Base-by-base conservation (phyloP, 2,888 invertebrate species). In the Ctena decussata region DNA sequence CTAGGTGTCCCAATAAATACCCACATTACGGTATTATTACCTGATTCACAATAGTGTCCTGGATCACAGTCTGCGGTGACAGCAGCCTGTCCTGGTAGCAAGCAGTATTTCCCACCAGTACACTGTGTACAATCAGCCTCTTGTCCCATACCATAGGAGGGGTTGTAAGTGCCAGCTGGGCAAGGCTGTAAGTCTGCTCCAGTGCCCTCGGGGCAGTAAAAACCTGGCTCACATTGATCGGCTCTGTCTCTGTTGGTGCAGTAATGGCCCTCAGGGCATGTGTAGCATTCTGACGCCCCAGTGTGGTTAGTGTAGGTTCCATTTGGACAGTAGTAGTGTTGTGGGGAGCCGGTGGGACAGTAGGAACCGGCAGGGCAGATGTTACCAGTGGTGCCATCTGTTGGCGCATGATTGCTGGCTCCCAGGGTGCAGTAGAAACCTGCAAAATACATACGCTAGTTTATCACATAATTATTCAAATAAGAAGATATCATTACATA, bases 251-350 rank as follows among this genome's bases (percentile, higher is more conserved):
- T 82, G 86, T 93, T 92, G 11, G 91, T 91, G 84, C 95, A 95
- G 90, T 92, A 95, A 79, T 92, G 92, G 8, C 95, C 95, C 41
- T 91, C 94, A 8, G 95, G 95, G 69, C 95, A 95, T 71, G 92
- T 92, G 70, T 94, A 94, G 85, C 95, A 95, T 6, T 53, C 77
- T 0, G 93, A 85, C 0, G 94, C 92, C 15, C 95, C 94, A 2
- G 94, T 93, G 88, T 94, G 94, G 87, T 95, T 95, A 11, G 94
- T 94, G 91, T 93, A 95, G 27, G 95, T 95, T 6, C 95, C 94
- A 82, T 95, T 95, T 6, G 93, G 90, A 90, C 95, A 95, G 91
- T 86, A 92, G 24, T 87, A 72, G 76, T 94, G 92, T 18, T 90
- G 89, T n/a, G 91, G 82, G 5, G 94, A 94, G 18, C 93, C 93